A percentile compares a stretch with the other conserved stretches of the same genome.
Conservation (phyloP, 2,888 invertebrate species). For the Andricus curvator region DNA sequence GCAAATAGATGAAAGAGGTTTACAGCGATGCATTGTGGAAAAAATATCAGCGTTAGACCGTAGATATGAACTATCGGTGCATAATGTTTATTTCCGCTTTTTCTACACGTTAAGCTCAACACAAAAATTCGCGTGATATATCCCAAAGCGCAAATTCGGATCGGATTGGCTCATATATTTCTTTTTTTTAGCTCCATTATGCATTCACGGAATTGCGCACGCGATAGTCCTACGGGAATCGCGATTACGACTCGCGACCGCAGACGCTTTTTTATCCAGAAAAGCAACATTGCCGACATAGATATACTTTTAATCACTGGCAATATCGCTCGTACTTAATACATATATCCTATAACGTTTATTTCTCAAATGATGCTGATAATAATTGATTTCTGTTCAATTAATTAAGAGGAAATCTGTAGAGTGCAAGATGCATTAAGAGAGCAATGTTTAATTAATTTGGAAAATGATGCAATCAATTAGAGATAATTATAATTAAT, state of each 20-base stretch:
- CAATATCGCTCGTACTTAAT: conserved; percentile 2
- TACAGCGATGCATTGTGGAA: neutral
- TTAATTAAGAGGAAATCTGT: conserved; percentile 32
- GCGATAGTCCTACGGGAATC: conserved; percentile 38
- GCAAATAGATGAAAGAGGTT: neutral
- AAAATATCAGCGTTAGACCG: conserved; percentile 7
- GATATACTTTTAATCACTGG: conserved; percentile 34
- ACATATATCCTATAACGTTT: neutral
- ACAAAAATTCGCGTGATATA: conserved; percentile 32
- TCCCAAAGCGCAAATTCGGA: conserved; percentile 36
- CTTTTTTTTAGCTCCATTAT: conserved; percentile 40
- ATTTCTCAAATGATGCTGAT: conserved; percentile 21
- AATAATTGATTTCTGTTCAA: conserved; percentile 32
- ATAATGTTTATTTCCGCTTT: conserved; percentile 11
- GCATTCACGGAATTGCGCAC: conserved; percentile 26
- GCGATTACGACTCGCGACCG: conserved; percentile 29
- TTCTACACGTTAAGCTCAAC: conserved; percentile 6
- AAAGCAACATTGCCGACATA: conserved; percentile 35
- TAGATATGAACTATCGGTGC: conserved; percentile 32
- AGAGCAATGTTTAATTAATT: conserved; percentile 23
- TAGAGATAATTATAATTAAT: conserved; percentile 6
- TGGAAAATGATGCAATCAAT: conserved; percentile 3
- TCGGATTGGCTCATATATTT: conserved; percentile 31
- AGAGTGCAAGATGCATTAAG: conserved; percentile 5
- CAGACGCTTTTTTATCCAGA: conserved; percentile 39